These are phyloP conservation scores for Phylloscopus trochiloides DNA, from an alignment of 2,113 vertebrate genomes.

Conservation along the genomic window DNA sequence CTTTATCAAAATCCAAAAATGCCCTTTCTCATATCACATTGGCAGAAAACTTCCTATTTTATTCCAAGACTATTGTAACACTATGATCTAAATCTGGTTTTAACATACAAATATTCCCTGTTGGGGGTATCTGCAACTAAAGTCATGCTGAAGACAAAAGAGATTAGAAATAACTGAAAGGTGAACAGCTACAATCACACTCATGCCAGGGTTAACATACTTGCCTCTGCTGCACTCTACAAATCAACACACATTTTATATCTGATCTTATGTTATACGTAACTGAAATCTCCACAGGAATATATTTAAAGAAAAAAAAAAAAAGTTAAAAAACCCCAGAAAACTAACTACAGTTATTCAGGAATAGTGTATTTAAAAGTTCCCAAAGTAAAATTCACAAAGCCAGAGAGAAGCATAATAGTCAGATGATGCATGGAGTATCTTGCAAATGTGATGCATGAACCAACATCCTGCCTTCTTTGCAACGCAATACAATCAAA, in stretches of 20 bases:
- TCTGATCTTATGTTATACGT: not conserved
- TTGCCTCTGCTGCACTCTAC: not conserved
- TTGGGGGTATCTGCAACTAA: not conserved
- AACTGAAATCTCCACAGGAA: not conserved
- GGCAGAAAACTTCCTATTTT: not conserved
- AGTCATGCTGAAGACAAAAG: not conserved
- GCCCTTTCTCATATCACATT: not conserved
- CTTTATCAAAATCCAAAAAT: not conserved
- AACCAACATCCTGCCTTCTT: not conserved
- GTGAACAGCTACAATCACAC: not conserved
- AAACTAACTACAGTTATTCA: not conserved
- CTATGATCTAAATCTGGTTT: not conserved
- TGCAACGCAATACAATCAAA: not conserved
- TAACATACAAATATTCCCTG: not conserved
- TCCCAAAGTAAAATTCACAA: not conserved
- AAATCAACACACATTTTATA: not conserved
- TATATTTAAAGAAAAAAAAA: not conserved
- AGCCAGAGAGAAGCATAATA: not conserved
- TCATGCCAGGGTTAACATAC: not conserved
- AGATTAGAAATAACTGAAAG: not conserved
- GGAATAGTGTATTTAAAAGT: not conserved
- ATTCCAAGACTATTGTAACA: not conserved
- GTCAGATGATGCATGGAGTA: not conserved
- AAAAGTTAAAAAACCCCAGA: rapidly evolving
- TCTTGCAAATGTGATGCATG: not conserved